Evolutionary conservation across 2,113 vertebrate genomes (phyloP).

Genomic region (Camelus dromedarius): DNA sequence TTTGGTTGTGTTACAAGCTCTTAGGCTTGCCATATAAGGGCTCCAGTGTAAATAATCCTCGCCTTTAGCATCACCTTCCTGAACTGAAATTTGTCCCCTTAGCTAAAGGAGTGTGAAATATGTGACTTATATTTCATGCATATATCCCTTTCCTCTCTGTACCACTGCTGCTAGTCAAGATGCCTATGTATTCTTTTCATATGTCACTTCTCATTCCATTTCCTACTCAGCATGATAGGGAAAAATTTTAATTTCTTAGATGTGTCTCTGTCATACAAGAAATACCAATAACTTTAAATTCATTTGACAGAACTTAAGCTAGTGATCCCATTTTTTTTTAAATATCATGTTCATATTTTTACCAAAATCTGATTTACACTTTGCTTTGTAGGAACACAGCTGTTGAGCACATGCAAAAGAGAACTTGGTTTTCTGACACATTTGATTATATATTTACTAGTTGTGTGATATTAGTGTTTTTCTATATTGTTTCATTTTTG

Average conservation of each 20-base stretch:
- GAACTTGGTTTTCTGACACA: slow-evolving; percentile 12
- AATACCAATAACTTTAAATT: neutral
- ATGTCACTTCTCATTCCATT: neutral
- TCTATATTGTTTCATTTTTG: neutral
- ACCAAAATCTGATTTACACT: neutral
- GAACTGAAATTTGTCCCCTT: neutral
- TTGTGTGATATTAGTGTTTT: neutral
- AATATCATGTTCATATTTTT: slow-evolving; percentile 3
- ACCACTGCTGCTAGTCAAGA: neutral
- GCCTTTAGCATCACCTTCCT: neutral
- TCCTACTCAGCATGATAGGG: neutral
- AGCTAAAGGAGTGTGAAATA: slow-evolving; percentile 8
- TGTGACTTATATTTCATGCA: neutral
- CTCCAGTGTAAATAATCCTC: neutral
- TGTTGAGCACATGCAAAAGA: neutral
- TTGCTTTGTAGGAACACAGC: neutral
- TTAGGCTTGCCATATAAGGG: neutral
- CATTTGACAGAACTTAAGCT: neutral
- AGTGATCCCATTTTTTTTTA: slow-evolving; percentile 25
- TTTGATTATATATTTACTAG: slow-evolving; percentile 18
- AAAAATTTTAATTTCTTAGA: slow-evolving; percentile 23
- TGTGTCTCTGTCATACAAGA: neutral
- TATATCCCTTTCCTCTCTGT: neutral
- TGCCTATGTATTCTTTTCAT: neutral
- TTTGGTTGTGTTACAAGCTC: neutral